Conservation (phyloP, 1,140 invertebrate species). For the Carposina sasakii region DNA sequence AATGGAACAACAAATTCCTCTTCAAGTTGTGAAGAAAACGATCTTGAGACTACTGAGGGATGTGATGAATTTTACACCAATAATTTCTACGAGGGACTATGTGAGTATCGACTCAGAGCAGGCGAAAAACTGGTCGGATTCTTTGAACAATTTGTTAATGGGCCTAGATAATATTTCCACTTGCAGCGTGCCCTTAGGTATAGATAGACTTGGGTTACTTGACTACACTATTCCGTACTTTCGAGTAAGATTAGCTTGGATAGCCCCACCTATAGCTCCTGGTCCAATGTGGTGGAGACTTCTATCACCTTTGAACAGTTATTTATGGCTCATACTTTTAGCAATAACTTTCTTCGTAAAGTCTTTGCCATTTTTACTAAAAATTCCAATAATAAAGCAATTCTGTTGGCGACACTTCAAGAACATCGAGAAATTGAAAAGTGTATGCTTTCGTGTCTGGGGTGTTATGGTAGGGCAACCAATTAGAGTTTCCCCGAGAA, state of each 20-base stretch:
- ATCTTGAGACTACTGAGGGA: conserved; percentile 36
- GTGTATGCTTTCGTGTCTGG: conserved; percentile 43
- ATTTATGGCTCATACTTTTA: conserved; percentile 44
- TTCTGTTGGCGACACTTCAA: conserved; percentile 38
- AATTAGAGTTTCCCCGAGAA: conserved; percentile 35
- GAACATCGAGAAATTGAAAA: conserved; percentile 37
- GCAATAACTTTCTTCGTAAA: conserved; percentile 38
- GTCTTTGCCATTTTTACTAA: conserved; percentile 33
- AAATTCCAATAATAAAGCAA: conserved; percentile 28
- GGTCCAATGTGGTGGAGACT: conserved; percentile 42
- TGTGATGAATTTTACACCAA: conserved; percentile 45
- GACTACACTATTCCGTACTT: conserved; percentile 50
- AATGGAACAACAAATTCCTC: conserved; percentile 38
- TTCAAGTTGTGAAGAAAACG: conserved; percentile 40
- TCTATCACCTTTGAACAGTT: conserved; percentile 45
- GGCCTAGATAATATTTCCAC: conserved; percentile 47
- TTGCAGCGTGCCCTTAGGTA: conserved; percentile 40
- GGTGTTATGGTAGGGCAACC: conserved; percentile 48
- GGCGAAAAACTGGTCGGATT: conserved; percentile 46
- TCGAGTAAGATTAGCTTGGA: conserved; percentile 41
- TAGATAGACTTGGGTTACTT: conserved; percentile 35
- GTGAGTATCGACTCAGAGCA: conserved; percentile 44
- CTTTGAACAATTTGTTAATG: conserved; percentile 42
- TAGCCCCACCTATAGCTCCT: conserved; percentile 38
- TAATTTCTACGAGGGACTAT: conserved; percentile 38